Percentiles rank a stretch among this genome's conserved stretches.
Evolutionary conservation across 2,113 vertebrate species (phyloP).

Genomic region (Equus quagga): DNA sequence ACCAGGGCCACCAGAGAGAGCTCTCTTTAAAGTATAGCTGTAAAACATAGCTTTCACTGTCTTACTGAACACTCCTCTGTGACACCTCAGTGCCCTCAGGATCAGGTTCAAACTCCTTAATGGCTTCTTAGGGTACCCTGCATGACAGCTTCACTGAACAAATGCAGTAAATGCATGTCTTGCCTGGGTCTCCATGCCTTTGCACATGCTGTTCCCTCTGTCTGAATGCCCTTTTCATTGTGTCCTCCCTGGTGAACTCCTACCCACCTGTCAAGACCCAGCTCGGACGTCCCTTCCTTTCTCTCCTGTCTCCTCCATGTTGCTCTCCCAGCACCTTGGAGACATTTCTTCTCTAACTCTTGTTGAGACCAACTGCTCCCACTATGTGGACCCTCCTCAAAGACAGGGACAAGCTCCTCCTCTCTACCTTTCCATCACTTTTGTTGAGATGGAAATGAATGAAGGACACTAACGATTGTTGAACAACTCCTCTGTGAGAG

Average conservation of each 20-base stretch:
- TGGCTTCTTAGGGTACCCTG: too few species aligned
- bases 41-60: neutral
- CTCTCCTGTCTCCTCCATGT: neutral
- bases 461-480: too few species aligned
- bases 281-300: too few species aligned
- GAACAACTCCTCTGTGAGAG: neutral
- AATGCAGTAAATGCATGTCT: accelerated
- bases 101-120: neutral
- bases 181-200: neutral
- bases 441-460: neutral
- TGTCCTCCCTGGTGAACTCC: neutral
- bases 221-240: neutral
- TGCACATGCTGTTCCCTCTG: too few species aligned
- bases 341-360: too few species aligned
- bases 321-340: neutral
- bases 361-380: neutral
- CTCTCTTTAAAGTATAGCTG: neutral
- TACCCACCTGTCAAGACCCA: neutral
- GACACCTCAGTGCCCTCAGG: too few species aligned
- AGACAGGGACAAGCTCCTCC: neutral
- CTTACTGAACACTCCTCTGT: neutral
- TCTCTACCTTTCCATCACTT: neutral
- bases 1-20: neutral
- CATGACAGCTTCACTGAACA: neutral
- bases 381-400: neutral